A percentile compares a stretch with the other conserved stretches of the same genome.
Evolutionary conservation across 2,888 invertebrate species (phyloP).

Genomic region (Phlogophora meticulosa): DNA sequence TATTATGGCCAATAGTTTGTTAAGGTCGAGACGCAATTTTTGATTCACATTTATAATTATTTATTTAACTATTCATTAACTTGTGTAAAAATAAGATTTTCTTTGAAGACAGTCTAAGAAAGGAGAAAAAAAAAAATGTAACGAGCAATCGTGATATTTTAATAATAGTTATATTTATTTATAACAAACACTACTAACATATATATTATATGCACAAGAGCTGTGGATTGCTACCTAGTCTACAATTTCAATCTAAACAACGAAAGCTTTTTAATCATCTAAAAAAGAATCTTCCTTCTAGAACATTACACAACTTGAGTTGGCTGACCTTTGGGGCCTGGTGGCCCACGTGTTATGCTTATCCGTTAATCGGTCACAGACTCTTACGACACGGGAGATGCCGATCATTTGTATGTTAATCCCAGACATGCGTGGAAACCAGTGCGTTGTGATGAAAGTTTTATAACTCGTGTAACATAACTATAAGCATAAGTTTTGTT

Average conservation of each 20-base stretch:
- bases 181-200: no score
- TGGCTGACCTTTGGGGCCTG: background rate
- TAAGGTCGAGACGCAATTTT: background rate
- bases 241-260: background rate
- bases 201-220: background rate
- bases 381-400: constrained; percentile 26
- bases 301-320: constrained; percentile 16
- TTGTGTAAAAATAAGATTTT: background rate
- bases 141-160: no score
- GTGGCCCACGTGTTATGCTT: constrained; percentile 21
- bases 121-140: no score
- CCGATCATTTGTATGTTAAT: constrained; percentile 14
- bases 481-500: background rate
- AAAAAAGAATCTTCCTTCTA: constrained; percentile 20
- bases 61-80: background rate
- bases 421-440: constrained; percentile 14
- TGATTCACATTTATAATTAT: background rate
- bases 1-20: background rate
- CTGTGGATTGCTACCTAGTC: background rate
- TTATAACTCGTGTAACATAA: background rate
- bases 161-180: no score
- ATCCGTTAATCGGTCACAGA: constrained; percentile 26
- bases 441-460: background rate
- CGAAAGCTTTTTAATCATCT: background rate
- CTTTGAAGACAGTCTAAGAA: no score